Conservation (phyloP, 2,113 vertebrate species). For the Pseudopodoces humilis region DNA sequence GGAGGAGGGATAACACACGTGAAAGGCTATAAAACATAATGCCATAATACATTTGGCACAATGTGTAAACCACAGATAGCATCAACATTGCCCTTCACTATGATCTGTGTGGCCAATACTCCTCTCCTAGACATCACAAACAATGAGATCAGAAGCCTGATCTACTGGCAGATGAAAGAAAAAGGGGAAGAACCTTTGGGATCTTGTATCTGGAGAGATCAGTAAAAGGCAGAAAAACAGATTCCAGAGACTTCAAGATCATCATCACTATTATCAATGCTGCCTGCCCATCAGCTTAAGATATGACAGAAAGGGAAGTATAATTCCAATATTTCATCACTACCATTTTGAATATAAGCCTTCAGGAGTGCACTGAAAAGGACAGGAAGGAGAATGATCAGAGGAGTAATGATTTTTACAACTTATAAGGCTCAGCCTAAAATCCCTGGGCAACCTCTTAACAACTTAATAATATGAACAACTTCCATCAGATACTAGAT, state of each 20-base stretch:
- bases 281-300: not conserved
- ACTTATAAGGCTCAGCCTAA: not conserved
- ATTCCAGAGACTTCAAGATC: constrained; percentile 24
- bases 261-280: not conserved
- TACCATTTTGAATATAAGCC: not conserved
- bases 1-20: not conserved
- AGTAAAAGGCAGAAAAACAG: constrained; percentile 3
- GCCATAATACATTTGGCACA: constrained; percentile 13
- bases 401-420: not conserved
- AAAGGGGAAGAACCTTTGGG: constrained; percentile 20
- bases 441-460: not conserved
- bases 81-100: constrained; percentile 37
- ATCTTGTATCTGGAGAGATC: constrained; percentile 22
- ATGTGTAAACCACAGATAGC: constrained; percentile 25
- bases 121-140: not conserved
- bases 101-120: constrained; percentile 39
- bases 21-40: constrained; percentile 20
- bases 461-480: not conserved
- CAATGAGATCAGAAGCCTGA: constrained; percentile 26
- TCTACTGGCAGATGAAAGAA: constrained; percentile 17
- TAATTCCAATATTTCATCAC: not conserved
- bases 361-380: not conserved
- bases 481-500: not conserved
- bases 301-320: not conserved
- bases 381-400: not conserved